Evolutionary conservation across 2,888 invertebrate species (phyloP).

Genomic region (Lamellibrachia columna): DNA sequence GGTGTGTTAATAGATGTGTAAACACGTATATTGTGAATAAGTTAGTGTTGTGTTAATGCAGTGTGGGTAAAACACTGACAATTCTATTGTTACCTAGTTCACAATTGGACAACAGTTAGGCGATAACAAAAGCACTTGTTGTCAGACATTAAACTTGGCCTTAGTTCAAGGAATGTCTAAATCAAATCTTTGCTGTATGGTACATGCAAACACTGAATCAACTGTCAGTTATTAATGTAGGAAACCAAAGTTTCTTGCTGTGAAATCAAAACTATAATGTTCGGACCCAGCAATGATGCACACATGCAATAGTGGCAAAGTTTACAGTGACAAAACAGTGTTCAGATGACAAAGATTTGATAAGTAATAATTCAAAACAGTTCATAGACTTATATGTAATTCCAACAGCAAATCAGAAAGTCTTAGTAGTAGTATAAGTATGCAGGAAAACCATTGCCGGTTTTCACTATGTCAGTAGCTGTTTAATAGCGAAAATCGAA

Average conservation of each 20-base stretch:
- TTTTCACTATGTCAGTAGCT: slow-evolving; percentile 4
- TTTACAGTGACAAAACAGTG: background rate
- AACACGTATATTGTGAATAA: background rate
- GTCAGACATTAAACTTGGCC: background rate
- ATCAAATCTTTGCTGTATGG: background rate
- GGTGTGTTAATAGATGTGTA: background rate
- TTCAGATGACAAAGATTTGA: background rate
- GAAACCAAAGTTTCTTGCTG: background rate
- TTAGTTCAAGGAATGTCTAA: background rate
- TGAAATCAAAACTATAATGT: background rate
- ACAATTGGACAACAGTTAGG: background rate
- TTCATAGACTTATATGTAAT: background rate
- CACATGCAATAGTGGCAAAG: background rate
- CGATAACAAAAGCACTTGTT: background rate
- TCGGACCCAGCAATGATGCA: background rate
- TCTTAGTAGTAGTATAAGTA: background rate
- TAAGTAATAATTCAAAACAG: background rate
- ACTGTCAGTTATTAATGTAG: background rate
- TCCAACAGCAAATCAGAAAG: background rate
- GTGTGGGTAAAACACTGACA: background rate
- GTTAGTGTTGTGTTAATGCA: background rate
- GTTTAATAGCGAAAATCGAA: background rate
- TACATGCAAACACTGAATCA: background rate
- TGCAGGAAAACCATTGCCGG: background rate
- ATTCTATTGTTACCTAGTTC: background rate